Base-by-base conservation (phyloP, 23 tunicate genomes). In the Ascidia mentula region DNA sequence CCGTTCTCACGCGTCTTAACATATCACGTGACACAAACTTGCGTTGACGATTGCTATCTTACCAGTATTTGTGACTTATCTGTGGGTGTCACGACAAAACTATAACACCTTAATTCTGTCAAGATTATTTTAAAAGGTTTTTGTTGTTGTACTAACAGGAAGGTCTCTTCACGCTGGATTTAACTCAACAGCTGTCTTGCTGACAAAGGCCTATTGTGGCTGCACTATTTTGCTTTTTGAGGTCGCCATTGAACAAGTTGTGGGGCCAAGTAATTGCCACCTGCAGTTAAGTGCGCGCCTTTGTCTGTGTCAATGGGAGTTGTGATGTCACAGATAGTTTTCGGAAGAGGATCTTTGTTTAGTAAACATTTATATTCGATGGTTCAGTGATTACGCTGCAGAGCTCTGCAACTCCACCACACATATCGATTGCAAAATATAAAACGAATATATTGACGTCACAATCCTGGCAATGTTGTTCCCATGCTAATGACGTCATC, bases 401-500 rank as follows among this genome's bases (percentile, higher is more conserved):
- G n/a, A n/a, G n/a, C n/a, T n/a, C n/a, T n/a, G n/a, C n/a, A n/a
- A n/a, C n/a, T n/a, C n/a, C n/a, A n/a, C n/a, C n/a, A n/a, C n/a
- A n/a, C n/a, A n/a, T n/a, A n/a, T n/a, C n/a, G n/a, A n/a, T n/a
- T n/a, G n/a, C n/a, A n/a, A n/a, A n/a, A n/a, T n/a, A n/a, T n/a
- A n/a, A n/a, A n/a, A n/a, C n/a, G n/a, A n/a, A n/a, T n/a, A n/a
- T n/a, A n/a, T n/a, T 53, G 65, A 53, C 12, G 7, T 74, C 80
- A 89, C 70, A 89, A 78, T 32, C 81, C 82, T 40, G 82, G 80
- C 31, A 89, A 74, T 30, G 95, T 89, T 12, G 95, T 89, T 60
- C 95, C 95, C 95, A 89, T 89, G 59, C 95, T 89, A 26, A 89
- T 35, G n/a, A 89, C 73, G 46, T 89, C 95, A 84, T 82, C 82